Conservation (phyloP, 2,888 invertebrate genomes). For the Hydropsyche betteni region DNA sequence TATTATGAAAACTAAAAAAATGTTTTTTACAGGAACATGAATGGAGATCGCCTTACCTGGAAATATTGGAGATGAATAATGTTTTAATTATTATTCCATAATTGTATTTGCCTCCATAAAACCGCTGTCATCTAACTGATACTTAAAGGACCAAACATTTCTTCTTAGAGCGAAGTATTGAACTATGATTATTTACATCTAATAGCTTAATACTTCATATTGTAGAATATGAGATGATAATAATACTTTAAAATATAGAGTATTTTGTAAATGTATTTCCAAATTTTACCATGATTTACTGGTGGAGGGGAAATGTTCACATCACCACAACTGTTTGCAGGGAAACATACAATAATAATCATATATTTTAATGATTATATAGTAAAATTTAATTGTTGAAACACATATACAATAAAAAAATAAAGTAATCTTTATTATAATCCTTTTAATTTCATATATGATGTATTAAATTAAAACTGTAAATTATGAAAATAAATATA, state of each 20-base stretch:
- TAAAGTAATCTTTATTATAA: conserved; percentile 11
- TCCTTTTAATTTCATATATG: background rate
- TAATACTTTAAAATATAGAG: conserved; percentile 22
- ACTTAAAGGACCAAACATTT: conserved; percentile 38
- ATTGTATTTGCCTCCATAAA: conserved; percentile 28
- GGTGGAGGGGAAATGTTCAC: conserved; percentile 19
- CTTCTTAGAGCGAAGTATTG: conserved; percentile 30
- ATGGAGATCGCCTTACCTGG: conserved; percentile 32
- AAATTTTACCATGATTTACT: background rate
- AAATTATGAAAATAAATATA: conserved; percentile 12
- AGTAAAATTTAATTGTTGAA: background rate
- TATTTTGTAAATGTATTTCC: conserved; percentile 23
- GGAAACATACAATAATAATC: conserved; percentile 27
- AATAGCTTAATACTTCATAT: conserved; percentile 24
- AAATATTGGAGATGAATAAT: conserved; percentile 26
- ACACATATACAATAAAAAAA: background rate
- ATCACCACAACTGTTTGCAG: conserved; percentile 30
- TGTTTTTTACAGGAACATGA: conserved; percentile 35
- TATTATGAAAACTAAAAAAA: background rate
- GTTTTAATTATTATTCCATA: conserved; percentile 17
- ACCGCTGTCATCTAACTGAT: conserved; percentile 35
- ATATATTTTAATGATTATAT: conserved; percentile 19
- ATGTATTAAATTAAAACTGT: conserved; percentile 2
- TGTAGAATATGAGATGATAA: conserved; percentile 23
- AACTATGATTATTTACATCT: conserved; percentile 14